Evolutionary conservation across 2,113 vertebrate genomes (phyloP), one percentile per base, ranked within the genome.

Genomic region (Rhombomys opimus): DNA sequence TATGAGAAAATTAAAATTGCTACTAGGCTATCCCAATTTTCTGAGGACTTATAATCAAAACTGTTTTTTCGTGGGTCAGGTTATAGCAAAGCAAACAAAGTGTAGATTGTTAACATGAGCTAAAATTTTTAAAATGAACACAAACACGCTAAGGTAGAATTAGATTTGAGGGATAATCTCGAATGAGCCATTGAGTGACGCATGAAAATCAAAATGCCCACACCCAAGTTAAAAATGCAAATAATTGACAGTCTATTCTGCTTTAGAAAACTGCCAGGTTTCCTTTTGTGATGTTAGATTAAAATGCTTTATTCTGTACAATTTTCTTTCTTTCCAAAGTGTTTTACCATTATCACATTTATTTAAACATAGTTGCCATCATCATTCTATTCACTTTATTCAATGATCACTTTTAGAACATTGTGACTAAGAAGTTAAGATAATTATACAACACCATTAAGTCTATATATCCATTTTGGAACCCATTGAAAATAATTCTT

Each of bases 251-350:
- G 80, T 85, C 54, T 90, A 32, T 76, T 86, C 10, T 13, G 32
- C 80, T 96, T 93, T 87, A 78, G 32, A 84, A 89, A 82, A 94
- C 73, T 96, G 54, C 91, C 72, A 96, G 81, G 18, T 86, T 50
- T 95, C 54, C 82, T 90, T 89, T 59, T 91, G 75, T 94, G 73
- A 27, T n/a, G 67, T 72, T 68, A 78, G 73, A 89, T 93, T 96
- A 89, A 96, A 77, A 85, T 88, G 18, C 57, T 86, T 91, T 93
- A 85, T 75, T 85, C 38, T n/a, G 25, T 38, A 86, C 18, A 41
- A 77, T 93, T 93, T 68, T 94, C 68, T 85, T 93, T 76, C 65
- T 93, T 96, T 78, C 80, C 75, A 38, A 93, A 97, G 87, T 59
- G 75, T 57, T 89, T 91, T 63, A 67, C 50, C 50, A 76, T 46